Percentiles rank a stretch among this genome's conserved stretches.
phyloP scores from a whole-genome alignment of 2,797 vertebrate species.

The Sebastes melanostomus region DNA sequence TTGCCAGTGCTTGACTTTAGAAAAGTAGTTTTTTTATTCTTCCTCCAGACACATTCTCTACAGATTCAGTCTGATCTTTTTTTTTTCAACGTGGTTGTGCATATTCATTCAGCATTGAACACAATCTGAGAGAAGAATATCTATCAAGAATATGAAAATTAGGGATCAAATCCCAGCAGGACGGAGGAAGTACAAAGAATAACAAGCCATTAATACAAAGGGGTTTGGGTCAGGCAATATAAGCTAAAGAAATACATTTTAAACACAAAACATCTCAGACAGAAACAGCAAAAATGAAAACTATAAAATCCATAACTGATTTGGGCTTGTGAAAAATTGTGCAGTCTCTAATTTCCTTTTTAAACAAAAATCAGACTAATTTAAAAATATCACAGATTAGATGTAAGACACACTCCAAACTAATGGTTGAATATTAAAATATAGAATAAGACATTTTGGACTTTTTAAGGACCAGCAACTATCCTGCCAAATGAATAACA shows the following conservation, averaged over 20 bases:
- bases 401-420: background rate
- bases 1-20: background rate
- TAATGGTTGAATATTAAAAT: too few relatives aligned
- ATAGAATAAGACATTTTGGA: too few relatives aligned
- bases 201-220: background rate
- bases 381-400: background rate
- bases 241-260: background rate
- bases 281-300: background rate
- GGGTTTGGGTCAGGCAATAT: background rate
- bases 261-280: background rate
- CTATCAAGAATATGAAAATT: background rate
- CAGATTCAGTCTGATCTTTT: background rate
- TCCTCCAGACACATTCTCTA: background rate
- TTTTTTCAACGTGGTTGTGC: background rate
- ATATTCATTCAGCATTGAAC: background rate
- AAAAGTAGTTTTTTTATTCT: background rate
- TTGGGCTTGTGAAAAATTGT: background rate
- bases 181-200: background rate
- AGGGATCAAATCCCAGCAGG: background rate
- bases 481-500: too few relatives aligned
- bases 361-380: background rate
- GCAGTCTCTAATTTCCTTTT: background rate
- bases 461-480: background rate
- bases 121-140: background rate
- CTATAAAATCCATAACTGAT: background rate